Base-by-base conservation (phyloP, 1,140 invertebrate species). In the Brachionus rotundiformis region DNA sequence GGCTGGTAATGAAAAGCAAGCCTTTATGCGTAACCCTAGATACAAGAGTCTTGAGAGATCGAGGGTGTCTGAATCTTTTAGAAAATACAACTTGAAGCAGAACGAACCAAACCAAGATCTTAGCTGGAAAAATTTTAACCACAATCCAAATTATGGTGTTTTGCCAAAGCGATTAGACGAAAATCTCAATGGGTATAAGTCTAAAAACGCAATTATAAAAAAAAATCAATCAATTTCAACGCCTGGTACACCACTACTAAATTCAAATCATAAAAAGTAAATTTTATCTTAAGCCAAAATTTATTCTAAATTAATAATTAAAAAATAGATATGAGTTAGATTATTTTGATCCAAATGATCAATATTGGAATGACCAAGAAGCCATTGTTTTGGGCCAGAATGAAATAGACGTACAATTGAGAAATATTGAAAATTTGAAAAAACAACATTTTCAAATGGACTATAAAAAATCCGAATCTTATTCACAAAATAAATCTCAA, bases 361-460 rank as follows among this genome's bases (percentile, higher is more conserved):
- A 27, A 13, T 31, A 29, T 63, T 68, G 13, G 16, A 68, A 36
- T 68, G 63, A 68, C 6, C 25, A 73, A 25, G 68, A 73, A 23
- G 39, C 25, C 3, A 73, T 73, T 73, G 39, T 44, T 11, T 25
- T 73, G 3, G 41, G 23, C 3, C 68, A 73, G 44, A 41, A 73
- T 25, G 68, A 73, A 73, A 44, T 73, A 25, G 68, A 73, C 6
- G 27, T 73, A 8, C 68, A 73, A 25, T 44, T 73, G 23, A 73
- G 27, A 44, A 41, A 73, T 44, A 73, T 73, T 44, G 68, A 73
- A 13, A 44, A 73, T 73, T 73, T 73, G 11, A 73, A 73, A 44
- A 41, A 44, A 27, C 33, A 73, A 44, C 39, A 73, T 25, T 73
- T 73, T 73, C 41, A 23, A 19, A 44, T 31, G 19, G 68, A 44